A percentile compares a stretch with the other conserved stretches of the same genome.
phyloP scores from a whole-genome alignment of 2,797 vertebrate species.

The Pitangus sulphuratus region DNA sequence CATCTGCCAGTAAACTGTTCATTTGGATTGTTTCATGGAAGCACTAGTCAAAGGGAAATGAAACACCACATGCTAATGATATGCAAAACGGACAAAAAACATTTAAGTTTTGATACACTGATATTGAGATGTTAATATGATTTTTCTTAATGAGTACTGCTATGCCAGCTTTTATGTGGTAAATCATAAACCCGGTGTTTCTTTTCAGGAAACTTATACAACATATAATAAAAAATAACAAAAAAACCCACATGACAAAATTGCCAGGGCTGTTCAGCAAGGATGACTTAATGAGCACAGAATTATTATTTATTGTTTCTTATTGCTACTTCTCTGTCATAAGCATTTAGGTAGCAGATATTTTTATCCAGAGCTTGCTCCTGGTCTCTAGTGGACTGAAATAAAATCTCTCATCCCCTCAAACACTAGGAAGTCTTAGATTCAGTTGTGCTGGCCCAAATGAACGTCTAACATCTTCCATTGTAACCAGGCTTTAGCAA shows the following conservation, averaged over 20 bases:
- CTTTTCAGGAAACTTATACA: slow-evolving; percentile 66
- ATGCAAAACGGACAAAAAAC: slow-evolving; percentile 71
- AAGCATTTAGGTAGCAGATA: slow-evolving; percentile 8
- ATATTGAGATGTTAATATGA: slow-evolving; percentile 78
- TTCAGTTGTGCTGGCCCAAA: background rate
- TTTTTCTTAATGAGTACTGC: slow-evolving; percentile 55
- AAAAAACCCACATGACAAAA: slow-evolving; percentile 63
- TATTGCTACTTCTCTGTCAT: slow-evolving; percentile 37
- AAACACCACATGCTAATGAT: slow-evolving; percentile 38
- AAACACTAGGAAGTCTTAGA: background rate
- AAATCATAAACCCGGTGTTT: slow-evolving; percentile 67
- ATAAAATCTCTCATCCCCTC: background rate
- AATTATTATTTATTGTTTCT: slow-evolving; percentile 73
- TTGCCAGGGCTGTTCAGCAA: slow-evolving; percentile 62
- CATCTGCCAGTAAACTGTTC: slow-evolving; percentile 64
- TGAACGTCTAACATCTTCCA: background rate
- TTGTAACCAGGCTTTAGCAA: background rate
- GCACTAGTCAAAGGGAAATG: slow-evolving; percentile 55
- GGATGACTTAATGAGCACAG: slow-evolving; percentile 66
- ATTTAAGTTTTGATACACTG: slow-evolving; percentile 69
- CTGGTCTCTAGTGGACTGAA: background rate
- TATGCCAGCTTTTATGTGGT: slow-evolving; percentile 49
- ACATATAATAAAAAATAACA: slow-evolving; percentile 67
- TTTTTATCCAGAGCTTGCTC: background rate
- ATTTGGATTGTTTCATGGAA: slow-evolving; percentile 58